phyloP scores from a whole-genome alignment of 2,113 vertebrate species.

The Acinonyx jubatus region DNA sequence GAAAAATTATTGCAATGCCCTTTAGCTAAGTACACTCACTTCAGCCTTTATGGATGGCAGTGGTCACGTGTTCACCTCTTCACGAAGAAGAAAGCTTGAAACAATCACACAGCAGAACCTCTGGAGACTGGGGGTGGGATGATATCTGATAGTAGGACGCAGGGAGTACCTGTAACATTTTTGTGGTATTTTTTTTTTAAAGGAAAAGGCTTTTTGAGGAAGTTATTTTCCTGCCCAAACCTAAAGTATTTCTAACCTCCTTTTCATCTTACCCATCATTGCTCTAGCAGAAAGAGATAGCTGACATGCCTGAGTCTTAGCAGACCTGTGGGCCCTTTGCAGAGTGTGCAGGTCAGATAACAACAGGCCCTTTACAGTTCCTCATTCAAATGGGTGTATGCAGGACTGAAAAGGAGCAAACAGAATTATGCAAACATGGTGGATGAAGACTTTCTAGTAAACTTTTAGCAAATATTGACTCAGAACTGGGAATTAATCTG shows the following conservation, averaged over 20 bases:
- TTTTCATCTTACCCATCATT: not conserved
- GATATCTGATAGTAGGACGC: not conserved
- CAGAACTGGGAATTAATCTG: not conserved
- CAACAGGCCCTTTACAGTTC: not conserved
- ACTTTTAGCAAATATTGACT: slow-evolving; percentile 37
- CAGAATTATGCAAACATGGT: not conserved
- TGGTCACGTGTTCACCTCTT: slow-evolving; percentile 41
- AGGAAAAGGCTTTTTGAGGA: not conserved
- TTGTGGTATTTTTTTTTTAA: not conserved
- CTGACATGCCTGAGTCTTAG: not conserved
- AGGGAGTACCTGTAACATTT: not conserved
- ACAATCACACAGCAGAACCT: slow-evolving; percentile 13
- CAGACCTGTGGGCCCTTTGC: not conserved
- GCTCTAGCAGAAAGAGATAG: not conserved
- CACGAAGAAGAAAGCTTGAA: slow-evolving; percentile 13
- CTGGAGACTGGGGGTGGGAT: not conserved
- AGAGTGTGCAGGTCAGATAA: not conserved
- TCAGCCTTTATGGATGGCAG: slow-evolving; percentile 63
- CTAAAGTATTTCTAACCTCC: not conserved
- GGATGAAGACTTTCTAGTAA: not conserved
- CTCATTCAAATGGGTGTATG: not conserved
- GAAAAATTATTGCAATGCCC: slow-evolving; percentile 71
- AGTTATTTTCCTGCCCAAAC: not conserved
- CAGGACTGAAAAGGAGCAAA: not conserved
- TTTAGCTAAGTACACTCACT: slow-evolving; percentile 77